A percentile compares a stretch with the other conserved stretches of the same genome.
Conservation (phyloP, 2,888 invertebrate species). For the Xestia sexstrigata region DNA sequence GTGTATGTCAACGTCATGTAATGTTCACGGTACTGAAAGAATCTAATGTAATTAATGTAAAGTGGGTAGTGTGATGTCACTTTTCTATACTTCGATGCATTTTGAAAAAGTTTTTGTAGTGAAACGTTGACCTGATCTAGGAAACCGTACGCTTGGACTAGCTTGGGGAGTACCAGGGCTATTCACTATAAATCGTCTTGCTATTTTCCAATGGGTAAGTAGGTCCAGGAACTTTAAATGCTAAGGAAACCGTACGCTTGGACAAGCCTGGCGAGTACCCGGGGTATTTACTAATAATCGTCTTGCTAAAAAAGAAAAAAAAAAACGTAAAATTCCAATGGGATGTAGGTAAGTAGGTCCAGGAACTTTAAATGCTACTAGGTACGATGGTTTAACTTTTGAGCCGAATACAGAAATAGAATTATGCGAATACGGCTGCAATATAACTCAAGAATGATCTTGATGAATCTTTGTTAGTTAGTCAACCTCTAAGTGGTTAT, state of each 20-base stretch:
- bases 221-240: not conserved
- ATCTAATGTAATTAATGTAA: not conserved
- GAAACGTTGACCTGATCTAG: not conserved
- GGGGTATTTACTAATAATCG: too few species aligned
- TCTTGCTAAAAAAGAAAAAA: too few species aligned
- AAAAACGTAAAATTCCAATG: too few species aligned
- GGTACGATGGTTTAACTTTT: not conserved
- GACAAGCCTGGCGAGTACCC: too few species aligned
- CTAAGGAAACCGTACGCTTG: too few species aligned
- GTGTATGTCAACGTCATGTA: not conserved
- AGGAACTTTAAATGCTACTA: too few species aligned
- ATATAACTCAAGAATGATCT: too few species aligned
- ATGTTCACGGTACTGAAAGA: slow-evolving; percentile 3
- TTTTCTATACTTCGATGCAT: not conserved
- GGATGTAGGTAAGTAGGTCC: not conserved
- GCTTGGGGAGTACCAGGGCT: not conserved
- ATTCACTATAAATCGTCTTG: not conserved
- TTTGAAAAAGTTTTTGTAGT: not conserved
- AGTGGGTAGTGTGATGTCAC: not conserved
- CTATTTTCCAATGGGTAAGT: not conserved
- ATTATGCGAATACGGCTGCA: not conserved
- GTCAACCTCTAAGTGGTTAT: not conserved
- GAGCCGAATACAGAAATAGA: not conserved
- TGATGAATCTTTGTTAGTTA: slow-evolving; percentile 1
- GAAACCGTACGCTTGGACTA: not conserved